Evolutionary conservation across 2,113 vertebrate genomes (phyloP), one percentile per base, ranked within the genome.

Genomic region (Passer montanus): DNA sequence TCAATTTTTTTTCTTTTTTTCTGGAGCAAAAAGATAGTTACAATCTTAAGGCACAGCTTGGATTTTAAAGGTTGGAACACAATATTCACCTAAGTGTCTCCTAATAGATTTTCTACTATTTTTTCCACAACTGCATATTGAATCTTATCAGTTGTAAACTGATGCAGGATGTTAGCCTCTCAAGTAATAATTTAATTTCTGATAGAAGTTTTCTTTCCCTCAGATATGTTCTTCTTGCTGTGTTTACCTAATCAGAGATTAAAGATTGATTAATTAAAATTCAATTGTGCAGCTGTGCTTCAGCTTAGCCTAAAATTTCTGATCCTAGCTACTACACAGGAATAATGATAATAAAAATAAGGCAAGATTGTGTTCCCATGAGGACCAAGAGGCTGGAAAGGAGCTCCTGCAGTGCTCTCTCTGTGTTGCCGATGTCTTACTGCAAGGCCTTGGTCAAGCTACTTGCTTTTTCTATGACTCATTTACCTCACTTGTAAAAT

Each of bases 51-150:
- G 95, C 96, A 94, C 95, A 97, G 96, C 95, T 95, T 93, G 90
- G 69, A 52, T 97, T 96, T 98, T 96, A 98, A 97, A 97, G 94
- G 92, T 90, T 97, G 97, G 94, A 95, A 93, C 94, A 97, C 94
- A 97, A 94, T 96, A 95, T 97, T 96, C 96, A 44, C 31, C 87
- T 56, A 87, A 90, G 43, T 59, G 93, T 91, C 84, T 96, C 92
- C 50, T 93, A 92, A 95, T 95, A 91, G 90, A 90, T 91, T 94
- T 97, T 88, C 90, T 83, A 84, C 82, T 75, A 72, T 94, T 94
- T 94, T 94, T 68, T 74, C 90, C 37, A 59, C 62, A 59, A 50
- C 76, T 93, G 92, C n/a, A 52, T 83, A 39, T 63, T 82, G 72
- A 73, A 88, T 60, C 78, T 89, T 64, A 85, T 82, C 90, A 88